A percentile compares a stretch with the other conserved stretches of the same genome.
phyloP scores from a whole-genome alignment of 37 sponge, comb jelly and placozoan genomes.

The Cliona cf. orientalis region DNA sequence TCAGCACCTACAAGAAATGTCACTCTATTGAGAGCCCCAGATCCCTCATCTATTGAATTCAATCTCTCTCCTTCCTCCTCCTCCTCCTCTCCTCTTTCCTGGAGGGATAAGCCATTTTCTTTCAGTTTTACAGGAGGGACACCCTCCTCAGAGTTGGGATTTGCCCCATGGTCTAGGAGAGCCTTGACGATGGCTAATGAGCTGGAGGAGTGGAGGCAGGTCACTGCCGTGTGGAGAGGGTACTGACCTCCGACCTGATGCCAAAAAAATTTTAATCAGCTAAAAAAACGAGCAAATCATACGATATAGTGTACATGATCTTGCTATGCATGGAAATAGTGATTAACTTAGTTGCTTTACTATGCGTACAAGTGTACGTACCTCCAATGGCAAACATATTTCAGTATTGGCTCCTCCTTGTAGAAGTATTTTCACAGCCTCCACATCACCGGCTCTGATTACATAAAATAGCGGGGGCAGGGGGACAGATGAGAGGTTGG shows the following conservation, averaged over 20 bases:
- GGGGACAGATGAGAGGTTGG: conserved; percentile 54
- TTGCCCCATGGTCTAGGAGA: conserved; percentile 69
- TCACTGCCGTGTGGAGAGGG: neutral
- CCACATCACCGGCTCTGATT: conserved; percentile 50
- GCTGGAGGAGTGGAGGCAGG: neutral
- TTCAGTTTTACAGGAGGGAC: too few relatives aligned
- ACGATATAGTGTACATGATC: neutral
- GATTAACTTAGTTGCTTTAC: neutral
- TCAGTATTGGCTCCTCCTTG: conserved; percentile 6
- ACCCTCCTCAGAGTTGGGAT: conserved; percentile 49
- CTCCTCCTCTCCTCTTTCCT: neutral
- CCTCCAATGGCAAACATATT: conserved; percentile 9
- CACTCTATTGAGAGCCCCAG: neutral
- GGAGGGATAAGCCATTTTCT: too few relatives aligned
- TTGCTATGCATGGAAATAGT: neutral
- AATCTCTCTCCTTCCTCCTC: neutral
- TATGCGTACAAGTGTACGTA: neutral
- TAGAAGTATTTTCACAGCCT: conserved; percentile 31
- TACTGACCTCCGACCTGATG: neutral
- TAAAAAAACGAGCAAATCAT: neutral
- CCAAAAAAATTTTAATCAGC: neutral
- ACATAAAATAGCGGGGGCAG: conserved; percentile 73
- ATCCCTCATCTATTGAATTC: neutral
- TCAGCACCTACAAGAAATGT: conserved; percentile 3
- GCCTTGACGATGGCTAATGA: conserved; percentile 25